Evolutionary conservation across 2,113 vertebrate species (phyloP), one percentile per base, ranked within the genome.

Genomic region (Anseranas semipalmata): DNA sequence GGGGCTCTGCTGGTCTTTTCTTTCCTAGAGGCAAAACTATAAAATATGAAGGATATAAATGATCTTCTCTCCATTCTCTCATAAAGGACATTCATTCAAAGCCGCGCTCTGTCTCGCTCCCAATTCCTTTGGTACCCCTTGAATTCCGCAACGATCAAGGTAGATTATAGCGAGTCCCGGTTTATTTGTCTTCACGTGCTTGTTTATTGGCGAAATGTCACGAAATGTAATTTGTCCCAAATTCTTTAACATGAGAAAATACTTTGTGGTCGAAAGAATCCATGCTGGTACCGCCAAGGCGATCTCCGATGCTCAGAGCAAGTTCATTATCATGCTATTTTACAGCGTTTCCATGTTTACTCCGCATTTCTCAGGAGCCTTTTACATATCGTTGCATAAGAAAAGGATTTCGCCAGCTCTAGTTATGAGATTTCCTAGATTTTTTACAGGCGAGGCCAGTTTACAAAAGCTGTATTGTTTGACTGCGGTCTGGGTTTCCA

Each of bases 391-490:
- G 52, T 96, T 96, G 95, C 94, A 91, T 95, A 97, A 96, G 72
- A 95, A 94, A 96, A 87, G 71, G 75, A 84, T 96, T 97, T 96
- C 5, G 8, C 91, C 93, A 91, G 82, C 89, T 67, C 90, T 70
- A 76, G 90, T 96, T 95, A 95, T 90, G 94, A 95, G 97, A 95
- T 96, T 96, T 97, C 89, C 87, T 95, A 82, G 73, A 80, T 93
- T 95, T 96, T 97, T 96, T 94, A 78, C 80, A 92, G 86, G 80
- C 93, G 0, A 72, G 87, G 76, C 13, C 12, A 10, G 65, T 91
- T 89, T 91, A 96, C 96, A 97, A 97, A 94, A 96, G 97, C 87
- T 33, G 87, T 68, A 96, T 96, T 97, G 97, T 97, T 94, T 95
- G 65, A 33, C 80, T 92, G 91, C 21, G 85, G 95, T 95, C 95